Evolutionary conservation across 2,113 vertebrate genomes (phyloP).

Genomic region (Phalacrocorax pelagicus): DNA sequence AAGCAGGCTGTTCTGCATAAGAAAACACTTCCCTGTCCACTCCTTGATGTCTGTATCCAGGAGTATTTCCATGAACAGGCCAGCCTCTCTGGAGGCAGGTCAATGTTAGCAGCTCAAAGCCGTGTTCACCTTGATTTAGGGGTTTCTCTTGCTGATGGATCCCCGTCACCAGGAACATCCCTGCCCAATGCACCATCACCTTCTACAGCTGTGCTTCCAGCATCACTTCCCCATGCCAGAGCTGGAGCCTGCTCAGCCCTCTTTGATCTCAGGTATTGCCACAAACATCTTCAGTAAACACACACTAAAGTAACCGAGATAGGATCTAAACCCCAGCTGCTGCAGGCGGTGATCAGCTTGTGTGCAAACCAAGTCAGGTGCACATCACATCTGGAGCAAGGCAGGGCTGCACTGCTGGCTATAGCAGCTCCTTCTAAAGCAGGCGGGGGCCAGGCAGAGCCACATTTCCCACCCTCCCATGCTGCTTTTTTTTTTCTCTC

Average conservation of each 20-base stretch:
- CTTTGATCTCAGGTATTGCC: not conserved
- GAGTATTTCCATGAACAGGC: not conserved
- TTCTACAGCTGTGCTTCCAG: not conserved
- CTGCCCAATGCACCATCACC: not conserved
- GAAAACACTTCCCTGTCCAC: not conserved
- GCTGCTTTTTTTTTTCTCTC: not conserved
- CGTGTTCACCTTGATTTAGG: not conserved
- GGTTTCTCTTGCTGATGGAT: not conserved
- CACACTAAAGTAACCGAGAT: not conserved
- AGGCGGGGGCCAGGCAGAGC: not conserved
- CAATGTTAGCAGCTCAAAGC: not conserved
- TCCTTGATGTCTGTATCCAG: not conserved
- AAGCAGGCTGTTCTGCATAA: not conserved
- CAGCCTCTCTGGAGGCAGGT: not conserved
- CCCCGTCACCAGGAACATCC: not conserved
- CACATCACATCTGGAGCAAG: not conserved
- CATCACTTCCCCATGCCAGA: fast-evolving
- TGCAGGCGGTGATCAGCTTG: not conserved
- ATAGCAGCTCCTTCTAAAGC: not conserved
- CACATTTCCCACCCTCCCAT: fast-evolving
- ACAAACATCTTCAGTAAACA: not conserved
- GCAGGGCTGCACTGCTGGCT: not conserved
- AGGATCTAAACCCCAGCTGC: not conserved
- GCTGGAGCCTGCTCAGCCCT: not conserved
- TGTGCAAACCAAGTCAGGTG: not conserved